phyloP scores from a whole-genome alignment of 2,888 invertebrate genomes.

The Capitulum mitella region DNA sequence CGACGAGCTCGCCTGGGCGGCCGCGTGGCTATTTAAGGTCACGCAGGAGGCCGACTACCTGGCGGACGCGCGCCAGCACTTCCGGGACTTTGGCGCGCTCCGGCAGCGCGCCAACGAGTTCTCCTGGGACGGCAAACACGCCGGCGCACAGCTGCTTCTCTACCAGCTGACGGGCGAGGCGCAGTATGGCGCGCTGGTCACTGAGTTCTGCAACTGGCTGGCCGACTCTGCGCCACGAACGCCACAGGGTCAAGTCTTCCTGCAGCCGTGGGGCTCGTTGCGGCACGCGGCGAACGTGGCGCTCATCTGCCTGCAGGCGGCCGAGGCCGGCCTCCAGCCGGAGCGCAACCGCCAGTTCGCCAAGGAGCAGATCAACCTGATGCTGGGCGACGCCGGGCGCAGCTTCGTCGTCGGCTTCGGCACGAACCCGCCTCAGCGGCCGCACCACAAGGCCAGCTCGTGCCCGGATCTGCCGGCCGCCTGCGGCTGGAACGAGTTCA shows the following conservation, averaged over 20 bases:
- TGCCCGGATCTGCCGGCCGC: conserved; percentile 48
- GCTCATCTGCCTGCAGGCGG: conserved; percentile 50
- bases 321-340: background rate
- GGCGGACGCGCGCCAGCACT: conserved; percentile 44
- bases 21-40: conserved; percentile 52
- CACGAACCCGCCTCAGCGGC: conserved; percentile 49
- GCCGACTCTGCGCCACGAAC: conserved; percentile 47
- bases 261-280: conserved; percentile 51
- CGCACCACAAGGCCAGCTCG: conserved; percentile 53
- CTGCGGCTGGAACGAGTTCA: conserved; percentile 49
- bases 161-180: conserved; percentile 46
- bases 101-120: conserved; percentile 45
- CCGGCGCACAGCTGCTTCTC: conserved; percentile 48
- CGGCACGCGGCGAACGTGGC: conserved; percentile 53
- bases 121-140: conserved; percentile 52
- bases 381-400: conserved; percentile 50
- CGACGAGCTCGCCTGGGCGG: conserved; percentile 54
- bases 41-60: conserved; percentile 48
- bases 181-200: conserved; percentile 46
- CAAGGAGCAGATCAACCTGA: conserved; percentile 51
- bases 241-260: conserved; percentile 50
- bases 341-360: conserved; percentile 48
- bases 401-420: conserved; percentile 54
- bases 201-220: conserved; percentile 50
- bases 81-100: conserved; percentile 38